Percentiles rank a stretch among this genome's conserved stretches.
Evolutionary conservation across 2,113 vertebrate species (phyloP).

Genomic region (Phaetusa simplex): DNA sequence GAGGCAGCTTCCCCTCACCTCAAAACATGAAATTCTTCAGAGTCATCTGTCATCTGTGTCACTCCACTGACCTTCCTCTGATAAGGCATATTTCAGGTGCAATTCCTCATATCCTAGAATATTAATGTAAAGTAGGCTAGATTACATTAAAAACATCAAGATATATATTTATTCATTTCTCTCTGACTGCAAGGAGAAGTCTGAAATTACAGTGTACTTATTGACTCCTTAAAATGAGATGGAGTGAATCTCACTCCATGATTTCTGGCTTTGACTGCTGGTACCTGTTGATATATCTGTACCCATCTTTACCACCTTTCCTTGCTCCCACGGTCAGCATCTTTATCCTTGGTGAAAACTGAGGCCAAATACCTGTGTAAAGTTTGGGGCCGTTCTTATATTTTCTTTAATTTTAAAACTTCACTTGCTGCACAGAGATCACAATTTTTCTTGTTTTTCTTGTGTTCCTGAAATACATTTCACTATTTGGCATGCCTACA

Average conservation of each 20-base stretch:
- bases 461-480: background rate
- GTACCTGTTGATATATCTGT: background rate
- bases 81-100: background rate
- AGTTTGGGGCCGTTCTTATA: background rate
- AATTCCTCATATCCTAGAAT: background rate
- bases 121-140: background rate
- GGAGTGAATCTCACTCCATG: background rate
- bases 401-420: background rate
- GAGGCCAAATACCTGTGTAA: background rate
- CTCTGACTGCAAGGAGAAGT: background rate
- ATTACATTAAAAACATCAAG: background rate
- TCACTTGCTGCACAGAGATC: background rate
- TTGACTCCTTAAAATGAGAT: background rate
- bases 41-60: background rate
- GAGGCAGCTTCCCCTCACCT: background rate
- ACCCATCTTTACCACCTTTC: background rate
- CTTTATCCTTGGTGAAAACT: background rate
- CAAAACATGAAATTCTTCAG: background rate
- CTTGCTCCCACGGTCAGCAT: background rate
- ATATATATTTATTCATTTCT: background rate
- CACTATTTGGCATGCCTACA: background rate
- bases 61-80: background rate
- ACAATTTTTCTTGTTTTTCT: background rate
- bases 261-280: background rate
- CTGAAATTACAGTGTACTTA: background rate